Percentiles rank a stretch among this genome's conserved stretches.
Conservation (phyloP, 2,113 vertebrate genomes). For the Chitala chitala region DNA sequence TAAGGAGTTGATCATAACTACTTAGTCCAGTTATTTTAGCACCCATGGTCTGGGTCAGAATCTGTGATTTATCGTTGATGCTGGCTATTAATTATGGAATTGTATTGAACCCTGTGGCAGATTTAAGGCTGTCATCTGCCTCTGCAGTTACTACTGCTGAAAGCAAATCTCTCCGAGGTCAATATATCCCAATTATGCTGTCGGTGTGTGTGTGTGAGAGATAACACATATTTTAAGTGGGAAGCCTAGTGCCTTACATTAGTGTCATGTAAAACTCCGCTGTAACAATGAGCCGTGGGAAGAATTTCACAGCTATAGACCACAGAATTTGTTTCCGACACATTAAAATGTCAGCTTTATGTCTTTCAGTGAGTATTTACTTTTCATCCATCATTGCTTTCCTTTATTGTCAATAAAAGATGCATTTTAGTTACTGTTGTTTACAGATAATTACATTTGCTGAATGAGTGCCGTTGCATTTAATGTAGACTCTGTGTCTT, state of each 20-base stretch:
- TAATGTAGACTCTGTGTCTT: not conserved
- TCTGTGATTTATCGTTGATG: conserved; percentile 18
- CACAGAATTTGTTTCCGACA: not conserved
- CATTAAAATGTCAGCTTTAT: conserved; percentile 13
- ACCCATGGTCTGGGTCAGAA: not conserved
- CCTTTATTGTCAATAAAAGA: not conserved
- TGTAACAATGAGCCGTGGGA: not conserved
- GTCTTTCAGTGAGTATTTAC: not conserved
- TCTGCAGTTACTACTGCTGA: not conserved
- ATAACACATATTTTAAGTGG: conserved; percentile 15
- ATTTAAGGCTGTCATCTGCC: conserved; percentile 20
- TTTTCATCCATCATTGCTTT: not conserved
- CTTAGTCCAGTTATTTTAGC: conserved; percentile 12
- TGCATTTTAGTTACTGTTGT: not conserved
- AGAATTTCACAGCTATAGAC: not conserved
- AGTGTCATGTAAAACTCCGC: conserved; percentile 1
- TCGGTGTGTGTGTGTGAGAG: conserved; percentile 16
- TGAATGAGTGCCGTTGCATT: not conserved
- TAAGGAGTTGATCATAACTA: conserved; percentile 18
- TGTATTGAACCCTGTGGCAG: conserved; percentile 1
- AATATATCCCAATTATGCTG: conserved; percentile 22
- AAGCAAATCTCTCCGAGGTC: conserved; percentile 23
- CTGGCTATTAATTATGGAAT: conserved; percentile 23
- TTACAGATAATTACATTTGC: not conserved
- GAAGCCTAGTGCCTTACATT: not conserved